Evolutionary conservation across 2,888 invertebrate genomes (phyloP).

Genomic region (Labia minor): DNA sequence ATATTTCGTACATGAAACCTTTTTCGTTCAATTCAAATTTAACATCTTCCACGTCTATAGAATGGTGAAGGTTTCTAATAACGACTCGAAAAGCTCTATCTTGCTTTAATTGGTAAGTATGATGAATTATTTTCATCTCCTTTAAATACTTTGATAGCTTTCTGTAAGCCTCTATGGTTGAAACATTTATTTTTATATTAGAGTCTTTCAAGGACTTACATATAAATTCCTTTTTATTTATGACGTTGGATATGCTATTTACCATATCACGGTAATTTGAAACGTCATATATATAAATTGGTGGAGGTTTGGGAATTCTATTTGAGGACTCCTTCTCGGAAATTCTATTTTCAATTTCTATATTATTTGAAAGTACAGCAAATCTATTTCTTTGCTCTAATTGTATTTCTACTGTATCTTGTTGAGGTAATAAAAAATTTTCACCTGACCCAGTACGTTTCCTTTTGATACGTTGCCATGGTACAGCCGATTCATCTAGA

Average conservation of each 20-base stretch:
- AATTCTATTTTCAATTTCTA: background rate
- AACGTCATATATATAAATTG: background rate
- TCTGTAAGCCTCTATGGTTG: background rate
- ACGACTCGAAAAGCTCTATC: background rate
- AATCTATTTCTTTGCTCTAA: background rate
- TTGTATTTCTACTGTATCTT: background rate
- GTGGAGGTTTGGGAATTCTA: background rate
- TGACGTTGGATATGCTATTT: background rate
- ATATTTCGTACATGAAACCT: constrained; percentile 25
- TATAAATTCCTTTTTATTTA: background rate
- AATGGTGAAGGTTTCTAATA: background rate
- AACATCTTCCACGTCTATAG: constrained; percentile 14
- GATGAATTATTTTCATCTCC: background rate
- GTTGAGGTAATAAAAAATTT: background rate
- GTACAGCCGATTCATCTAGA: background rate
- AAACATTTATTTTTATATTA: background rate
- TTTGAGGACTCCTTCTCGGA: background rate
- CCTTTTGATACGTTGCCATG: background rate
- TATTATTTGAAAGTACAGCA: background rate
- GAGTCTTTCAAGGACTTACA: background rate
- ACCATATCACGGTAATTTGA: background rate
- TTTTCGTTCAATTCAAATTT: constrained; percentile 22
- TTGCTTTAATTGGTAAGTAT: background rate
- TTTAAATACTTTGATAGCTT: background rate
- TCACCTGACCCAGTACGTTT: background rate